Base-by-base conservation (phyloP, 2,888 invertebrate genomes). In the Lacanobia oleracea region DNA sequence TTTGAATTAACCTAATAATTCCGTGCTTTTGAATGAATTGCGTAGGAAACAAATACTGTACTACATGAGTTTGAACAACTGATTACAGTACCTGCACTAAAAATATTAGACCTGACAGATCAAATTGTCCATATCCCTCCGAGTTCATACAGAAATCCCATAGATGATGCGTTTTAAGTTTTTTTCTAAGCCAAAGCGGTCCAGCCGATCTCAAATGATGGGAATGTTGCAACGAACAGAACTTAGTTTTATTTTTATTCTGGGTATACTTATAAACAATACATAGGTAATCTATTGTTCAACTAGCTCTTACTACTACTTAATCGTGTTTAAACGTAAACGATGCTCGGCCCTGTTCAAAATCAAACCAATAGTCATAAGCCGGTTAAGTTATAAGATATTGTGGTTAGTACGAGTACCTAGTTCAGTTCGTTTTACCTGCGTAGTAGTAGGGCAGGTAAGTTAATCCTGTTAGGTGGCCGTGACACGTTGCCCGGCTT, bases 391-490 rank as follows among this genome's bases (percentile, higher is more conserved):
- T 89, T 90, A 89, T 89, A 89, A 91, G 90, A 81, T 79, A 78
- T 78, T 75, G 85, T 77, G 85, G 83, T 92, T 90, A 88, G 91
- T 90, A 91, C 90, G 89, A 87, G 89, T 90, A 40, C 59, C 59
- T 59, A 89, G 90, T 90, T 89, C 86, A 90, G 91, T 90, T 90
- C 86, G 89, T 89, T 92, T 91, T 93, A 93, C 93, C 92, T 94
- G 94, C 94, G 94, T 92, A 94, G 93, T 92, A 95, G 93, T 94
- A 91, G 95, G 94, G 91, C 94, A 93, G 93, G 94, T 94, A 90
- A 89, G 91, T 82, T 92, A 96, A 96, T 96, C 96, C 96, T 94
- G 95, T 96, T 96, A 96, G 94, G 91, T 94, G 96, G 92, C 95
- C 96, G 92, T 95, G 95, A 95, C 96, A 95, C 90, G 93, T 90